Percentiles rank a stretch among this genome's conserved stretches.
These are phyloP conservation scores for Sesamia nonagrioides DNA, from an alignment of 1,140 invertebrate species.

Conservation along the genomic window DNA sequence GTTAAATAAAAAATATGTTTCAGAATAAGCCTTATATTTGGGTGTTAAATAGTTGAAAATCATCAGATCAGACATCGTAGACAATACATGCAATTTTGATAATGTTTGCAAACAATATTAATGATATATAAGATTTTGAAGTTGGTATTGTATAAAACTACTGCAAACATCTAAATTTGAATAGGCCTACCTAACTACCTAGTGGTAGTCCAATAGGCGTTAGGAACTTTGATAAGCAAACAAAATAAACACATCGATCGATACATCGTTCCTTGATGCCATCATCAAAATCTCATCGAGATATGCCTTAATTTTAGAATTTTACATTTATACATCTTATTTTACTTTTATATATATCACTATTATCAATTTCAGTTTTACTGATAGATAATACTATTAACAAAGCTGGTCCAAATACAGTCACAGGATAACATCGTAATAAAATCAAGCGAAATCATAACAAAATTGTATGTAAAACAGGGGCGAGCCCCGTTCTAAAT, in stretches of 20 bases:
- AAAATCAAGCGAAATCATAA: conserved; percentile 49
- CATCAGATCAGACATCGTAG: conserved; percentile 48
- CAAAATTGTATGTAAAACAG: conserved; percentile 39
- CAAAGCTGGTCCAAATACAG: conserved; percentile 48
- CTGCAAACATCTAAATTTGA: conserved; percentile 9
- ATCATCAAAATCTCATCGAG: conserved; percentile 35
- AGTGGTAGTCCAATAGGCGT: conserved; percentile 38
- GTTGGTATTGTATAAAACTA: conserved; percentile 31
- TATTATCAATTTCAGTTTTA: conserved; percentile 48
- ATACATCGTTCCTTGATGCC: conserved; percentile 11
- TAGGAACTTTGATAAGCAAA: conserved; percentile 52
- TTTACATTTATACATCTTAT: conserved; percentile 34
- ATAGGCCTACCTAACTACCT: conserved; percentile 35
- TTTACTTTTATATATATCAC: conserved; percentile 49
- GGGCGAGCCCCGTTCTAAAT: conserved; percentile 11
- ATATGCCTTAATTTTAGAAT: conserved; percentile 49
- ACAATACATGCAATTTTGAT: conserved; percentile 43
- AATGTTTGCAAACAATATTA: conserved; percentile 44
- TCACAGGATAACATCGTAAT: conserved; percentile 42
- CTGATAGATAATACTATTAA: conserved; percentile 45
- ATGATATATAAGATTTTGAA: conserved; percentile 31
- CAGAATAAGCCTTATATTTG: conserved; percentile 50
- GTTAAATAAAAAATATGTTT: conserved; percentile 26
- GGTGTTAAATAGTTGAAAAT: conserved; percentile 34
- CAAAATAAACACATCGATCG: conserved; percentile 41